Percentiles rank a stretch among this genome's conserved stretches.
Evolutionary conservation across 2,797 vertebrate genomes (phyloP).

Genomic region (Glyptemys insculpta): DNA sequence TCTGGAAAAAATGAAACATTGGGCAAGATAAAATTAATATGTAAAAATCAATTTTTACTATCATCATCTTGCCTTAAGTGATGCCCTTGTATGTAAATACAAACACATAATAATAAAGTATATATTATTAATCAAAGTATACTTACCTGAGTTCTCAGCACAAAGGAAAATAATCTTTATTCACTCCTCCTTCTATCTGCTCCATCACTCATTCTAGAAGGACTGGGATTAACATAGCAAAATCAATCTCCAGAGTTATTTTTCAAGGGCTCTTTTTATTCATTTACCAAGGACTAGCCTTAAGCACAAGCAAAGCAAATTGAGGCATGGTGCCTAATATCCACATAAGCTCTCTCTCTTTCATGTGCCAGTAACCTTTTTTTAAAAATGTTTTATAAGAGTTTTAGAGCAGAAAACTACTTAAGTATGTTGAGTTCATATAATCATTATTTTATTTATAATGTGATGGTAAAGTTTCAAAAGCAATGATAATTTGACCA

Average conservation of each 20-base stretch:
- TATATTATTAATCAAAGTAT: background rate
- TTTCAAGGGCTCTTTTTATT: background rate
- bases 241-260: background rate
- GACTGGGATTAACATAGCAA: background rate
- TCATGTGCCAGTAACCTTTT: background rate
- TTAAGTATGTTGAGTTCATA: background rate
- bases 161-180: background rate
- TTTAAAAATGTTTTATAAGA: background rate
- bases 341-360: background rate
- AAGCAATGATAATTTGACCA: background rate
- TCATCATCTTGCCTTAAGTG: background rate
- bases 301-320: background rate
- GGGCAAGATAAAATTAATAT: background rate
- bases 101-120: background rate
- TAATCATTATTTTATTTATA: background rate
- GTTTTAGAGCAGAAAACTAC: background rate
- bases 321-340: background rate
- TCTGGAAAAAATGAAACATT: accelerated
- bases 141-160: background rate
- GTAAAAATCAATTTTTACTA: background rate
- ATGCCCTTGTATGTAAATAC: background rate
- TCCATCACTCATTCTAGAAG: background rate
- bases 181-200: background rate
- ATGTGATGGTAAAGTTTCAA: background rate
- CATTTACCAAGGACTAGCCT: background rate